Base-by-base conservation (phyloP, 2,113 vertebrate species). In the Petrocephalus zakoni region DNA sequence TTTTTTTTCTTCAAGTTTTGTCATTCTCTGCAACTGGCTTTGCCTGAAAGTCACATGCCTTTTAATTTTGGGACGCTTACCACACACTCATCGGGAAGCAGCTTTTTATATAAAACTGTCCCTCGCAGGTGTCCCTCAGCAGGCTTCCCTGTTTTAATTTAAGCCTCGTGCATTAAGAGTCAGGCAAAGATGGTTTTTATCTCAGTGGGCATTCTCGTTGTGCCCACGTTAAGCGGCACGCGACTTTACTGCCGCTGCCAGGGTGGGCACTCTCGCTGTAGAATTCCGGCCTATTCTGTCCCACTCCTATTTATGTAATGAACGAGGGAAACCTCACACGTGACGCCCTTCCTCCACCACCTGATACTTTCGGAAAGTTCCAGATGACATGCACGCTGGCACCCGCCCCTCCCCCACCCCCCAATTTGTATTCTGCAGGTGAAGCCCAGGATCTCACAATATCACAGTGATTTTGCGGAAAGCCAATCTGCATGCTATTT, bases 401-500 rank as follows among this genome's bases (percentile, higher is more conserved):
- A 49, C 52, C 21, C 6, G 1, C 47, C 46, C 42, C 6, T 78
- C 34, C 72, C 10, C n/a, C 53, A 85, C 15, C 37, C 17, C 21
- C 25, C 55, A 56, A 47, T 91, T 88, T 90, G 84, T 90, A 90
- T 91, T 89, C 87, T 61, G 78, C 89, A 85, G 51, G 75, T 85
- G 86, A 89, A 82, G 56, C 68, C 55, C 49, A 83, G 47, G 42
- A 86, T 90, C 87, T 75, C 81, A 88, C 84, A 61, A 72, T 55
- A 68, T 82, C 87, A 87, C 51, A 1, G 56, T 87, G 56, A 64
- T n/a, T 25, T 87, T 85, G 88, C 90, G 25, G 53, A 89, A 88
- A 89, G 89, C 90, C 86, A 88, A 90, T 90, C 88, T 55, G 55
- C 64, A 88, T 89, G 90, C 49, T 89, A 82, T 89, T 88, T 89